A percentile compares a stretch with the other conserved stretches of the same genome.
Conservation (phyloP, 2,797 vertebrate genomes). For the Muscicapa comitata region DNA sequence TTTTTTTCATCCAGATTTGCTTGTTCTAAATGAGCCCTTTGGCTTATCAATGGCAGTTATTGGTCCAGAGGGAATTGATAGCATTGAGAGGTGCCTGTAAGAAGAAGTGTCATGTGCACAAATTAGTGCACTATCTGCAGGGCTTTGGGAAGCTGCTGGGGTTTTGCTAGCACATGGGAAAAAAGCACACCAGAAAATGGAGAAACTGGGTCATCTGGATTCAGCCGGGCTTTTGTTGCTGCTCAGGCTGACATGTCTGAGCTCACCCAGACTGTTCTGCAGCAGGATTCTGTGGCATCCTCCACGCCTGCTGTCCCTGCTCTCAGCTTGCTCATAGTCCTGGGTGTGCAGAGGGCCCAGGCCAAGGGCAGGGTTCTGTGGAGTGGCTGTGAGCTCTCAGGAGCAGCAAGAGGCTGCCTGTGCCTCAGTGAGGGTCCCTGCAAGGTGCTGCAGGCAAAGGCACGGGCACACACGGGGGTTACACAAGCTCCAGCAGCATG, state of each 20-base stretch:
- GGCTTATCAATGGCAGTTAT: neutral
- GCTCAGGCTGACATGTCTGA: neutral
- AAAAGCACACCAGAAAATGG: neutral
- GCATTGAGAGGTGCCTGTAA: neutral
- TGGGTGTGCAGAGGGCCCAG: neutral
- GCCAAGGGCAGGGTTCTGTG: neutral
- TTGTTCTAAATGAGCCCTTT: neutral
- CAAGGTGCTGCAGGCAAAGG: neutral
- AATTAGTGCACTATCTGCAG: neutral
- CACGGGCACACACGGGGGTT: neutral
- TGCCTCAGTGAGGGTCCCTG: neutral
- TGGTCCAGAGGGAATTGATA: neutral
- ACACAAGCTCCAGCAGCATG: accelerated
- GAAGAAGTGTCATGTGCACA: neutral
- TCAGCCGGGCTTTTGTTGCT: conserved; percentile 48
- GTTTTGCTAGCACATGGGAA: neutral
- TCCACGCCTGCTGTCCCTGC: neutral
- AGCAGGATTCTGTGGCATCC: neutral
- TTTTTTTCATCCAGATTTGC: neutral
- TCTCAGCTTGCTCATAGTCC: neutral
- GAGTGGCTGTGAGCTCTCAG: neutral
- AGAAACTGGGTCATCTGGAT: conserved; percentile 63
- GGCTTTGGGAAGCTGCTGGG: neutral
- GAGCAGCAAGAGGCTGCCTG: neutral
- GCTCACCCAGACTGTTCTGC: neutral